Evolutionary conservation across 2,888 invertebrate genomes (phyloP).

Genomic region (Eudemis profundana): DNA sequence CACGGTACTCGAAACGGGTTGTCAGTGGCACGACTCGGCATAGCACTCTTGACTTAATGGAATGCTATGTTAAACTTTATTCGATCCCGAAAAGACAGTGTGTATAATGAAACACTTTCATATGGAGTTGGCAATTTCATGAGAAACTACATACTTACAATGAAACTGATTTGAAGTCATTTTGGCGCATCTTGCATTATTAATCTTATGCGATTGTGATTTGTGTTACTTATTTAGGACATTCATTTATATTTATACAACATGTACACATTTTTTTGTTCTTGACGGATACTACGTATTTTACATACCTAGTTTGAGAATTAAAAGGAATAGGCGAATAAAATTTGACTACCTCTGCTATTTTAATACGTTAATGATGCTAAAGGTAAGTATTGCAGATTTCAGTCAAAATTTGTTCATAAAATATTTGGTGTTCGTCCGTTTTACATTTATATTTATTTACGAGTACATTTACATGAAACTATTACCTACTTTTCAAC

Average conservation of each 20-base stretch:
- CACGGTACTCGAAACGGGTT: slow-evolving; percentile 72
- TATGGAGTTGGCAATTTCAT: neutral
- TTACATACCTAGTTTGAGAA: too few species aligned
- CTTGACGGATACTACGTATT: too few species aligned
- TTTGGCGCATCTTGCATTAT: slow-evolving; percentile 4
- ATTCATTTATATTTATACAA: neutral
- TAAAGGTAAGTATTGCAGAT: too few species aligned
- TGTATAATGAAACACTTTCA: neutral
- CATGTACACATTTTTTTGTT: neutral
- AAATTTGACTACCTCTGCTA: too few species aligned
- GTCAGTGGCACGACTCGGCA: slow-evolving; percentile 67
- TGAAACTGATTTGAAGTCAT: slow-evolving; percentile 12
- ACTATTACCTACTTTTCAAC: too few species aligned
- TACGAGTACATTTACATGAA: too few species aligned
- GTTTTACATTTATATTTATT: too few species aligned
- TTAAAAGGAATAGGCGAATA: too few species aligned
- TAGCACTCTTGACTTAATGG: slow-evolving; percentile 74
- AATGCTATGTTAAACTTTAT: slow-evolving; percentile 54
- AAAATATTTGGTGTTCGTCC: too few species aligned
- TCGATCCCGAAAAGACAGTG: slow-evolving; percentile 10
- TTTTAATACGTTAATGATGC: too few species aligned
- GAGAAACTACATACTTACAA: too few species aligned
- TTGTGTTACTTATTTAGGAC: neutral
- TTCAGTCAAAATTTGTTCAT: too few species aligned
- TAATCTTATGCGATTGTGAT: slow-evolving; percentile 7